Percentiles rank a stretch among this genome's conserved stretches.
phyloP scores from a whole-genome alignment of 1,140 invertebrate species.

The Sycobia sp. region DNA sequence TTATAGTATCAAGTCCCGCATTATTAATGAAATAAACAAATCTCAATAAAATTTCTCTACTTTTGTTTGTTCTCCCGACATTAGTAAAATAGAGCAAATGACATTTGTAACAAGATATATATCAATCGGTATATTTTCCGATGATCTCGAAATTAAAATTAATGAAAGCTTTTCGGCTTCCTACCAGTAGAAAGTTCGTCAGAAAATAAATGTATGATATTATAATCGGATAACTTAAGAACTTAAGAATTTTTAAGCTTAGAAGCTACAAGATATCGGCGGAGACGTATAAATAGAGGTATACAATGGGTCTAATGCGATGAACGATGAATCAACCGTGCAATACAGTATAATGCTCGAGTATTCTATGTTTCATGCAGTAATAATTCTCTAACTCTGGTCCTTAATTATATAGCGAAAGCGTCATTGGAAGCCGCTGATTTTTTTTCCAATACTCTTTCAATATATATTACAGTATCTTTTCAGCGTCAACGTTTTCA shows the following conservation, averaged over 20 bases:
- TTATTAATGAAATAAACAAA: neutral
- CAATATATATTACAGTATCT: slow-evolving; percentile 45
- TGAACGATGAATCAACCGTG: neutral
- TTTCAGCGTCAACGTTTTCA: slow-evolving; percentile 42
- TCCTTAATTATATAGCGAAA: slow-evolving; percentile 39
- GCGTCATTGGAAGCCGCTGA: slow-evolving; percentile 20
- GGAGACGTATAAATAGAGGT: no score
- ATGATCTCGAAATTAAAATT: slow-evolving; percentile 26
- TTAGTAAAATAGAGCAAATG: slow-evolving; percentile 24
- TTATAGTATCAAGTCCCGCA: slow-evolving; percentile 1
- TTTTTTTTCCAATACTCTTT: slow-evolving; percentile 43
- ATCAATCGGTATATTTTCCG: slow-evolving; percentile 20
- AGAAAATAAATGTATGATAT: slow-evolving; percentile 5
- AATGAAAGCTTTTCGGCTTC: slow-evolving; percentile 22
- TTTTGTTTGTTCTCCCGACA: slow-evolving; percentile 16
- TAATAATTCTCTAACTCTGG: neutral
- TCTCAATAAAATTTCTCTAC: slow-evolving; percentile 8
- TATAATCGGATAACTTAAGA: slow-evolving; percentile 12
- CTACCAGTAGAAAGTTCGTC: slow-evolving; percentile 18
- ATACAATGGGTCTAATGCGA: no score
- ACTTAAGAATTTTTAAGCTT: no score
- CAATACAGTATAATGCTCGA: neutral
- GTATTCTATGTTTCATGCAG: neutral
- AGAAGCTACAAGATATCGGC: slow-evolving; percentile 19
- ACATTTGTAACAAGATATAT: slow-evolving; percentile 3